Evolutionary conservation across 2,888 invertebrate species (phyloP), one percentile per base, ranked within the genome.

Genomic region (Protodeltote pygarga): DNA sequence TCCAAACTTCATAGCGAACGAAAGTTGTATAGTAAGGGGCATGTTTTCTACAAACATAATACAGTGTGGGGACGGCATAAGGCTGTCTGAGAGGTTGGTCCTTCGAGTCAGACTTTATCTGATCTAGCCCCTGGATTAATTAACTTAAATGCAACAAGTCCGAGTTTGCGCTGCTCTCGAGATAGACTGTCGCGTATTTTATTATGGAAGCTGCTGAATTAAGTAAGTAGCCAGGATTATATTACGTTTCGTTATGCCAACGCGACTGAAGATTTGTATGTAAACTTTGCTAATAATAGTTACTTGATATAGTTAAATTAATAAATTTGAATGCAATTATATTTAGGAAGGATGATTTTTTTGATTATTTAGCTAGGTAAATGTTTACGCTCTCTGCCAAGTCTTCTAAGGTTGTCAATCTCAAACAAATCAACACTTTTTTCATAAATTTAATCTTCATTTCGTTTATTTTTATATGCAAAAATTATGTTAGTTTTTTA

Each of bases 141-240:
- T 91, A 90, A 89, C 83, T 90, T 88, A 87, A 90, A 90, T 87
- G 91, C 90, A 91, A 90, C 90, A 90, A 90, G 89, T 90, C 84
- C 77, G 80, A 83, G 88, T 89, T 89, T 91, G 87, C 86, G 73
- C 77, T 83, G 82, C 89, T 83, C 87, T 89, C 79, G 71, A 85
- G 82, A 81, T 82, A 79, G 81, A 77, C 84, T 81, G 84, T 85
- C 86, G 79, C 81, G 80, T 83, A 81, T 87, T 87, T 86, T 87
- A 89, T 85, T 86, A 89, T 85, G 76, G 79, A 79, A 81, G 81
- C 84, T 78, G 55, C 75, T 85, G 86, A 89, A 86, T 88, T 87
- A 88, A 87, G 77, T 81, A 83, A 85, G 81, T 76, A 83, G 78
- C 68, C 44, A 50, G 50, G 64, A 73, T 73, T 74, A 75, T 78